A percentile compares a stretch with the other conserved stretches of the same genome.
These are phyloP conservation scores for Sclerurus mexicanus DNA, from an alignment of 2,113 vertebrate genomes.

Conservation along the genomic window DNA sequence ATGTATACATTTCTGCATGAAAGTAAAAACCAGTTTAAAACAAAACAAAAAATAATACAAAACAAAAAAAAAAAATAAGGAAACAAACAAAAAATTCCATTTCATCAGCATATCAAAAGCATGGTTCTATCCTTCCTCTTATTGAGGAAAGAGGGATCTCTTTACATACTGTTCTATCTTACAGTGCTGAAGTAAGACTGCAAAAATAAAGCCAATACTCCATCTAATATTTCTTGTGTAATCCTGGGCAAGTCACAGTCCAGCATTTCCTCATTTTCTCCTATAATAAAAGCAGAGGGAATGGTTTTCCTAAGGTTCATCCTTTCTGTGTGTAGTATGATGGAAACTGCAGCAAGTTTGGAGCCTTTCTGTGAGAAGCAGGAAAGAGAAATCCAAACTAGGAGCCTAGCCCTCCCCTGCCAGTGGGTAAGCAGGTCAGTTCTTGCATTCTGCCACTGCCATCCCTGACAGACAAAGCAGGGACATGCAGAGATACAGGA, in stretches of 20 bases:
- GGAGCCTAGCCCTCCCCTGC: not conserved
- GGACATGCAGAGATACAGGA: not conserved
- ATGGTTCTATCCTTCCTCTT: not conserved
- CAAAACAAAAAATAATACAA: not conserved
- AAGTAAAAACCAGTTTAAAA: not conserved
- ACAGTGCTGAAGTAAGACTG: not conserved
- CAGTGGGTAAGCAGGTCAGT: not conserved
- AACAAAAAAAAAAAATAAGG: not conserved
- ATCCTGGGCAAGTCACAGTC: not conserved
- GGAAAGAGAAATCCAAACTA: not conserved
- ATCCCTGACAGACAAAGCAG: not conserved
- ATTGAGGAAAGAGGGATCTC: not conserved
- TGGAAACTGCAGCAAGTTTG: not conserved
- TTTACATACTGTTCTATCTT: not conserved
- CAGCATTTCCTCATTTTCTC: not conserved
- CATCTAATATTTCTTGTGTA: not conserved
- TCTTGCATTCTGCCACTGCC: not conserved
- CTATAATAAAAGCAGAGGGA: not conserved
- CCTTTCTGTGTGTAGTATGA: not conserved
- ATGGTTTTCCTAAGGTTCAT: not conserved
- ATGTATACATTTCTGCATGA: not conserved
- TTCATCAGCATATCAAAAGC: not conserved
- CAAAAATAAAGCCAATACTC: not conserved
- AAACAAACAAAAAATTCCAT: not conserved
- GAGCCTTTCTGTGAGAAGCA: not conserved